phyloP scores from a whole-genome alignment of 2,797 vertebrate species.

The Crypturellus tataupa region DNA sequence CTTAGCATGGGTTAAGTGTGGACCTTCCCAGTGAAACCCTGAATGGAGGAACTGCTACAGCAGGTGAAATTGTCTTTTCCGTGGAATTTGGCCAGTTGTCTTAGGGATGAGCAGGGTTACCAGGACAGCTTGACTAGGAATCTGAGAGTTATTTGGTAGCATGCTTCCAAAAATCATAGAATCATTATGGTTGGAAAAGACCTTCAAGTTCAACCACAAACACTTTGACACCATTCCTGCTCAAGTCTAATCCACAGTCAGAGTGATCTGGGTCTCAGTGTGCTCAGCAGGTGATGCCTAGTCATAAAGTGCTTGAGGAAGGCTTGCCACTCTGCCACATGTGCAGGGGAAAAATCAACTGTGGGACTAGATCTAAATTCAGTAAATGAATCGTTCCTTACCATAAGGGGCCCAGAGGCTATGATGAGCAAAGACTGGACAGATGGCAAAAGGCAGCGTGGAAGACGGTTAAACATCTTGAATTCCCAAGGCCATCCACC shows the following conservation, averaged over 20 bases:
- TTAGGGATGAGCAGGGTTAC: neutral
- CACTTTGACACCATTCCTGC: too few relatives aligned
- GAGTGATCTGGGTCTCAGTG: neutral
- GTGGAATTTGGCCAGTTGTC: neutral
- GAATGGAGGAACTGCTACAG: fast-evolving
- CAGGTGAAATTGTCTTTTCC: neutral
- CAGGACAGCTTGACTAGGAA: neutral
- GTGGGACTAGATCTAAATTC: too few relatives aligned
- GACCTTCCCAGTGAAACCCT: neutral
- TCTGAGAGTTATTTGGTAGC: neutral
- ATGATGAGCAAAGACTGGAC: neutral
- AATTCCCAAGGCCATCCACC: neutral
- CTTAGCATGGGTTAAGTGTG: fast-evolving
- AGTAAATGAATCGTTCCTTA: neutral
- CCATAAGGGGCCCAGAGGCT: neutral
- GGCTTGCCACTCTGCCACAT: too few relatives aligned
- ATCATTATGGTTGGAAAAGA: too few relatives aligned
- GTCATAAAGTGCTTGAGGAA: too few relatives aligned
- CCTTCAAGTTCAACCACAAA: too few relatives aligned
- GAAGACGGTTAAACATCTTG: neutral
- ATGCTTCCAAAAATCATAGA: too few relatives aligned
- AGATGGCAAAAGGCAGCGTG: neutral
- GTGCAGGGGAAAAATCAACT: too few relatives aligned
- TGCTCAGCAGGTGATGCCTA: neutral
- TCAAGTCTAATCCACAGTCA: too few relatives aligned